These are phyloP conservation scores for Chamaea fasciata DNA, from an alignment of 2,113 vertebrate genomes.

Conservation along the genomic window DNA sequence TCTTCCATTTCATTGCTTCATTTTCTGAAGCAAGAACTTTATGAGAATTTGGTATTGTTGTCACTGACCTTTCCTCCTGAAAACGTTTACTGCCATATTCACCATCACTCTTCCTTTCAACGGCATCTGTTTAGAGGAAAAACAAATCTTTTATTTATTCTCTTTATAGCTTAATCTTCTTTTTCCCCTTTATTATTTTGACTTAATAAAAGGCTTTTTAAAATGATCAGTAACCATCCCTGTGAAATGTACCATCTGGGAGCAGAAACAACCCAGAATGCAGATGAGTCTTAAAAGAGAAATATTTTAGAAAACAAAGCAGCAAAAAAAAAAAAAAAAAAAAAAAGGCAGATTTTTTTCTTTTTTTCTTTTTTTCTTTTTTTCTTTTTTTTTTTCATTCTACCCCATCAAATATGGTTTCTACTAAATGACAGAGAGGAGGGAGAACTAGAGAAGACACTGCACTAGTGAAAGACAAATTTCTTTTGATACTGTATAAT, in stretches of 20 bases:
- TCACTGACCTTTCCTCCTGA: neutral
- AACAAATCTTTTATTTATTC: neutral
- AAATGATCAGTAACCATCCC: neutral
- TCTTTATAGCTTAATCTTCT: neutral
- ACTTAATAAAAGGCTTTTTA: neutral
- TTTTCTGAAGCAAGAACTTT: neutral
- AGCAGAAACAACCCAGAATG: neutral
- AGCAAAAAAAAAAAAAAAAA: neutral
- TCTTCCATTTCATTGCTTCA: neutral
- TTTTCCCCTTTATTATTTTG: neutral
- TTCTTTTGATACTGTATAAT: neutral
- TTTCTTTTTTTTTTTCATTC: neutral
- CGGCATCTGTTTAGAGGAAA: neutral
- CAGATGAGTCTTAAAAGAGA: neutral
- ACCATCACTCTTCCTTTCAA: neutral
- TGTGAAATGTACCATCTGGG: neutral
- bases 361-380: neutral
- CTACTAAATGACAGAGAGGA: constrained; percentile 38
- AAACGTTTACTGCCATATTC: neutral
- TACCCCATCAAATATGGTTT: constrained; percentile 42
- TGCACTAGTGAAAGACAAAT: constrained; percentile 1
- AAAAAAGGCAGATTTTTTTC: too few species aligned
- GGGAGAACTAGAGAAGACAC: neutral
- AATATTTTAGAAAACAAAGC: neutral
- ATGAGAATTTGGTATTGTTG: neutral